A percentile compares a stretch with the other conserved stretches of the same genome.
These are phyloP conservation scores for Celastrina argiolus DNA, from an alignment of 2,888 invertebrate genomes.

Conservation along the genomic window DNA sequence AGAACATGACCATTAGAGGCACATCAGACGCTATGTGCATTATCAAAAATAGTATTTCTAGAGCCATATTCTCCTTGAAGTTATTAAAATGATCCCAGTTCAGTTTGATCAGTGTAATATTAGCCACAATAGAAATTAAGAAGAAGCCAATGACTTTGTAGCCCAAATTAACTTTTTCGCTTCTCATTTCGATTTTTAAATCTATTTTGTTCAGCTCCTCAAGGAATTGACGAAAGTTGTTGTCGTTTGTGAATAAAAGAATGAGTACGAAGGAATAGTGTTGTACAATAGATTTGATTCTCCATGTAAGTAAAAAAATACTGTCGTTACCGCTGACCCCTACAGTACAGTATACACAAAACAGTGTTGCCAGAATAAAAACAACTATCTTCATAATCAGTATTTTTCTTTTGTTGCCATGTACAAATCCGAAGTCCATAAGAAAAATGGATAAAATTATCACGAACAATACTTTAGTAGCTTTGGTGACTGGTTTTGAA, in stretches of 20 bases:
- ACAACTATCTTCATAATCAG: not conserved
- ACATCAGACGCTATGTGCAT: conserved; percentile 7
- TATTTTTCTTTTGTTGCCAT: not conserved
- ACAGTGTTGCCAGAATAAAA: not conserved
- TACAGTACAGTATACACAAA: not conserved
- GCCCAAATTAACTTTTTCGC: not conserved
- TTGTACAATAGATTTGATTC: not conserved
- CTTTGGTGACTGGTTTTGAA: not conserved
- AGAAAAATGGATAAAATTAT: not conserved
- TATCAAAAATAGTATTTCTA: conserved; percentile 1
- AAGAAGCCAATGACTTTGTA: not conserved
- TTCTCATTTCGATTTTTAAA: conserved; percentile 15
- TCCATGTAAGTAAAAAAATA: not conserved
- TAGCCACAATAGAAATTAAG: not conserved
- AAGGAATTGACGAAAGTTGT: not conserved
- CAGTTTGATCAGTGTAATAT: not conserved
- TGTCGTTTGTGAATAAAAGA: not conserved
- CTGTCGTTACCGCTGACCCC: not conserved
- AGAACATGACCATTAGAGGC: conserved; percentile 1
- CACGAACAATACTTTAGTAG: not conserved
- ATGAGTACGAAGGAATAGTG: conserved; percentile 8
- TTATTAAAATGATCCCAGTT: not conserved
- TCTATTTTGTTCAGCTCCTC: conserved; percentile 18
- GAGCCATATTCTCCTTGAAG: not conserved
- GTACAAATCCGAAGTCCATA: conserved; percentile 18